These are phyloP conservation scores for Nasonia giraulti DNA, from an alignment of 1,140 invertebrate species.

Conservation along the genomic window DNA sequence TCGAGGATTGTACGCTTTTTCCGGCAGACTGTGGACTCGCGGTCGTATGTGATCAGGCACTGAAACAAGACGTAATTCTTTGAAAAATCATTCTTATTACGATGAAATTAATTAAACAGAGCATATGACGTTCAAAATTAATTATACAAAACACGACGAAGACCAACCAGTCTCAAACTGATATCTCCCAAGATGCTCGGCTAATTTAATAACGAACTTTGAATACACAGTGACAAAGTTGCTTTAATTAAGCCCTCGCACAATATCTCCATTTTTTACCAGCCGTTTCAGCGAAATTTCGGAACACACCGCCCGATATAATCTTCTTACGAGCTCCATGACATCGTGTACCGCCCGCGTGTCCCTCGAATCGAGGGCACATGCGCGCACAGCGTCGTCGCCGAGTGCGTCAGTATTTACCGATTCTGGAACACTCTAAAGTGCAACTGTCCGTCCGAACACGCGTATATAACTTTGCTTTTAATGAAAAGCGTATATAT, in stretches of 20 bases:
- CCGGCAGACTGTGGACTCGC: constrained; percentile 87
- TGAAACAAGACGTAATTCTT: constrained; percentile 63
- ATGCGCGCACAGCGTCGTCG: too few relatives aligned
- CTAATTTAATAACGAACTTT: too few relatives aligned
- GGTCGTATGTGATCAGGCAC: constrained; percentile 88
- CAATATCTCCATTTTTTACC: neutral
- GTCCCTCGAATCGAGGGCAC: neutral
- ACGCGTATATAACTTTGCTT: neutral
- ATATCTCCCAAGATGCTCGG: too few relatives aligned
- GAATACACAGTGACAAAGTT: too few relatives aligned
- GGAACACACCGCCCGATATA: neutral
- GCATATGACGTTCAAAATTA: too few relatives aligned
- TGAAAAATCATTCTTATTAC: neutral
- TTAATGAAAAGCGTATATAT: neutral
- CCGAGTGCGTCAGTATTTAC: too few relatives aligned
- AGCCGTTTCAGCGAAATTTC: neutral
- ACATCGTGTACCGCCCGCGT: neutral
- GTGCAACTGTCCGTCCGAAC: neutral
- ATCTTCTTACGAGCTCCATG: neutral
- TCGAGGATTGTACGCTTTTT: constrained; percentile 88
- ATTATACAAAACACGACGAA: too few relatives aligned
- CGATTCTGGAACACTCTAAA: too few relatives aligned
- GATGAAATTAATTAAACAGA: too few relatives aligned
- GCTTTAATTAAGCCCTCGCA: too few relatives aligned
- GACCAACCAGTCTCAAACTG: too few relatives aligned